phyloP scores from a whole-genome alignment of 2,888 invertebrate species.

The Synanthedon vespiformis region DNA sequence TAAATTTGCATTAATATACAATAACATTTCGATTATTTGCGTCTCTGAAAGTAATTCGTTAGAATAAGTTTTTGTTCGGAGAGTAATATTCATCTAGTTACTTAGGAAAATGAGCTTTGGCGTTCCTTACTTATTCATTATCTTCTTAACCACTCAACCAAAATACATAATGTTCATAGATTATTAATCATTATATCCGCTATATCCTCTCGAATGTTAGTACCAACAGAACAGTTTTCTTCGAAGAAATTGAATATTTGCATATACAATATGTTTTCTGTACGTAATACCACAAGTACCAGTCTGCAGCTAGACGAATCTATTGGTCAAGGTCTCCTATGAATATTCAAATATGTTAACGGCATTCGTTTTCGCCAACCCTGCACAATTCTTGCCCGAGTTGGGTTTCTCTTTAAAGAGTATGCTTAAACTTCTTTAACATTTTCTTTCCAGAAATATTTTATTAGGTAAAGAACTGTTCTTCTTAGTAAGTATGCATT shows the following conservation, averaged over 20 bases:
- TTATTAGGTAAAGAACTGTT: no score
- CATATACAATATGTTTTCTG: slow-evolving; percentile 23
- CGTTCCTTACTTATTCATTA: no score
- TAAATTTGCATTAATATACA: slow-evolving; percentile 37
- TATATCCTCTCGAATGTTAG: not conserved
- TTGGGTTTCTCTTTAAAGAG: not conserved
- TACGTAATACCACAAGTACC: slow-evolving; percentile 17
- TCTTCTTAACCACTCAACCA: no score
- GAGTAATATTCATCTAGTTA: not conserved
- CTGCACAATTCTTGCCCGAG: slow-evolving; percentile 14
- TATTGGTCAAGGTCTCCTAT: slow-evolving; percentile 45
- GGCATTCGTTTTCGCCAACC: slow-evolving; percentile 20
- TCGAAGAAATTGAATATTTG: slow-evolving; percentile 26
- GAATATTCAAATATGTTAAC: slow-evolving; percentile 36
- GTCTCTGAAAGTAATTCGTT: no score
- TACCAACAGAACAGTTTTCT: slow-evolving; percentile 8
- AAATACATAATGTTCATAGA: no score
- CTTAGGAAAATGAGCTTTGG: no score
- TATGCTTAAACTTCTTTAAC: not conserved
- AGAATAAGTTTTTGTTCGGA: not conserved
- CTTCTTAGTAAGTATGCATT: no score
- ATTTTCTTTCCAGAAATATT: no score
- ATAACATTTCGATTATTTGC: slow-evolving; percentile 17
- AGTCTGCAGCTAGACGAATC: slow-evolving; percentile 22
- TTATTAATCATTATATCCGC: no score